Evolutionary conservation across 2,888 invertebrate species (phyloP).

Genomic region (Azorinus chamasolen): DNA sequence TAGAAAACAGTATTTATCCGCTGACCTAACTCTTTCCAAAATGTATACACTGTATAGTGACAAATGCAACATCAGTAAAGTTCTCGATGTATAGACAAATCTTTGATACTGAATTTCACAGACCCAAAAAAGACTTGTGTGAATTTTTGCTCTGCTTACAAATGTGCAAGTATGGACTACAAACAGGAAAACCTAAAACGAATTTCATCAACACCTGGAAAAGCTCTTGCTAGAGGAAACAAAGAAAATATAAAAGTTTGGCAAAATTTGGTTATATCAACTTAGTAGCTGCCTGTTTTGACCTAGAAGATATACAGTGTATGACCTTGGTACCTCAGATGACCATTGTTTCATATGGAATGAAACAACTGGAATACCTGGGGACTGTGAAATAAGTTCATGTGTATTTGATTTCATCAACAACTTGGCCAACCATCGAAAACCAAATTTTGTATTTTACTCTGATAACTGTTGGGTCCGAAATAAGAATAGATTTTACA

Average conservation of each 20-base stretch:
- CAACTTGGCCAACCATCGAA: background rate
- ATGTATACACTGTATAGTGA: conserved; percentile 42
- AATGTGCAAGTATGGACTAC: conserved; percentile 10
- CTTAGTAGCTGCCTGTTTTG: conserved; percentile 32
- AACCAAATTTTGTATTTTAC: background rate
- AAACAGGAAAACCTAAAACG: background rate
- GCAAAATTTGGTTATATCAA: conserved; percentile 2
- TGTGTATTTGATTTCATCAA: conserved; percentile 9
- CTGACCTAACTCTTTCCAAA: conserved; percentile 26
- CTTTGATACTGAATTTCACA: conserved; percentile 40
- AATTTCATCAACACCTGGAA: conserved; percentile 5
- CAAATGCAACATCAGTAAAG: conserved; percentile 23
- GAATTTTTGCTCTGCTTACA: conserved; percentile 24
- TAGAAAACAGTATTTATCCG: conserved; percentile 22
- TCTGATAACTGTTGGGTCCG: conserved; percentile 17
- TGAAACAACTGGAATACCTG: conserved; percentile 27
- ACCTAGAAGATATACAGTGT: conserved; percentile 47
- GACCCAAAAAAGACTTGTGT: conserved; percentile 50
- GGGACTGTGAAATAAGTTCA: conserved; percentile 26
- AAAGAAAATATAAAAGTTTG: conserved; percentile 26
- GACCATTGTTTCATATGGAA: conserved; percentile 39
- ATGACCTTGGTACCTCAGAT: conserved; percentile 16
- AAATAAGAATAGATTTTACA: conserved; percentile 16
- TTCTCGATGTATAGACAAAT: conserved; percentile 28
- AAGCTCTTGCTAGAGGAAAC: conserved; percentile 4